Evolutionary conservation across 1,140 invertebrate species (phyloP), one percentile per base, ranked within the genome.

Genomic region (Lucilia cuprina): DNA sequence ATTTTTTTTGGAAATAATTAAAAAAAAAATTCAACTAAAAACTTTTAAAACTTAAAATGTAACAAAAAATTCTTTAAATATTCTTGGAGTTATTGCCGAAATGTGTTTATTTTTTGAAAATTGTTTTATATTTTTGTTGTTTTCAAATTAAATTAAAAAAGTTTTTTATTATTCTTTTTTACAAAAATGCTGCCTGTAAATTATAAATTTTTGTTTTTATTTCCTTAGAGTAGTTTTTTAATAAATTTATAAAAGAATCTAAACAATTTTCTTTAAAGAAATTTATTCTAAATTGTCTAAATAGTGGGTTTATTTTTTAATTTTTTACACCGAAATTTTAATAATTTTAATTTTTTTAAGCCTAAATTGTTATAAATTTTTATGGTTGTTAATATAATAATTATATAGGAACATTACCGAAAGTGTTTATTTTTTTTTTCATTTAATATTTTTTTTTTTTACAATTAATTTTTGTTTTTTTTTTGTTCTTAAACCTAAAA

Each of bases 341-440:
- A 74, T 70, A 77, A 35, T 82, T 50, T 84, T 47, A 84, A 86
- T 74, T 84, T 87, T 87, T 89, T 88, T 30, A 80, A 34, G 74
- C 84, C 75, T 82, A 77, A 83, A 78, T 83, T 83, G 70, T 86
- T 74, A 60, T 35, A n/a, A 87, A 86, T 87, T 85, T 86, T 84
- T 85, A 10, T 84, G 74, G 87, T 84, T 88, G 84, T 86, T 84
- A 83, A 82, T 87, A 87, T 3, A 30, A 30, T 89, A 88, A 88
- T 70, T 89, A 87, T 89, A 88, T 90, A 90, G 89, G 89, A 90
- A 90, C 89, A 90, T 90, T 90, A 90, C 89, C 89, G 89, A 90
- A 90, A 90, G n/a, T n/a, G n/a, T n/a, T 89, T 84, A 5, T 41
- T 41, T 41, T 41, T 41, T 41, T 41, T 41, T 41, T 41, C 7